Percentiles rank a stretch among this genome's conserved stretches.
phyloP scores from a whole-genome alignment of 2,797 vertebrate species.

The Ceyx erithaca region DNA sequence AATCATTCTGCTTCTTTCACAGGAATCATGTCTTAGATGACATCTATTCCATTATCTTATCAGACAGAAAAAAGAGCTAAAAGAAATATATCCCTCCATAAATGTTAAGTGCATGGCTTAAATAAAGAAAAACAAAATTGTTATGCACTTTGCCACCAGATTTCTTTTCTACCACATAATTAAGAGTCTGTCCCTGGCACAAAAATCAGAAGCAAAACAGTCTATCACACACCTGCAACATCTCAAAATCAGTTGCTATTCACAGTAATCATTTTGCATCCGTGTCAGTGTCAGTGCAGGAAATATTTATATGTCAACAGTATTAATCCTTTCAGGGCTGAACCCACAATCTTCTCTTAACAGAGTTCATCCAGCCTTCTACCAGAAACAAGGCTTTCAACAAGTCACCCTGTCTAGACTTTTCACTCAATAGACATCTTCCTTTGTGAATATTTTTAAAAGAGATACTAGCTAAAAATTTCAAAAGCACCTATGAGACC shows the following conservation, averaged over 20 bases:
- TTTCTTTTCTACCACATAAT: not conserved
- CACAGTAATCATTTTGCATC: not conserved
- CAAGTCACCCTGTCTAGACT: not conserved
- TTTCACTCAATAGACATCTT: not conserved
- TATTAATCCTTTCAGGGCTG: not conserved
- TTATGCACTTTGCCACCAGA: not conserved
- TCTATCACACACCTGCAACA: not conserved
- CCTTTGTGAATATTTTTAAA: not conserved
- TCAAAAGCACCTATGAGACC: not conserved
- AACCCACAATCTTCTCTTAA: not conserved
- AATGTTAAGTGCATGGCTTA: not conserved
- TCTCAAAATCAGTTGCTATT: not conserved
- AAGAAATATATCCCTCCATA: not conserved
- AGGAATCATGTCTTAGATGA: not conserved
- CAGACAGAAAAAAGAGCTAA: not conserved
- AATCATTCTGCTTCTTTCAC: not conserved
- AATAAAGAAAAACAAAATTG: not conserved
- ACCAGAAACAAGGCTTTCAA: not conserved
- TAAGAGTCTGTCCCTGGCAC: not conserved
- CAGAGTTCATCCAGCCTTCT: not conserved
- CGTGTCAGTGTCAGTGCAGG: not conserved
- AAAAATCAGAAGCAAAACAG: not conserved
- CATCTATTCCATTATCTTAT: not conserved
- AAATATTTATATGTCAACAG: not conserved
- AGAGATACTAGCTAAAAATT: not conserved